Base-by-base conservation (phyloP, 2,888 invertebrate genomes). In the Amaurobius ferox region DNA sequence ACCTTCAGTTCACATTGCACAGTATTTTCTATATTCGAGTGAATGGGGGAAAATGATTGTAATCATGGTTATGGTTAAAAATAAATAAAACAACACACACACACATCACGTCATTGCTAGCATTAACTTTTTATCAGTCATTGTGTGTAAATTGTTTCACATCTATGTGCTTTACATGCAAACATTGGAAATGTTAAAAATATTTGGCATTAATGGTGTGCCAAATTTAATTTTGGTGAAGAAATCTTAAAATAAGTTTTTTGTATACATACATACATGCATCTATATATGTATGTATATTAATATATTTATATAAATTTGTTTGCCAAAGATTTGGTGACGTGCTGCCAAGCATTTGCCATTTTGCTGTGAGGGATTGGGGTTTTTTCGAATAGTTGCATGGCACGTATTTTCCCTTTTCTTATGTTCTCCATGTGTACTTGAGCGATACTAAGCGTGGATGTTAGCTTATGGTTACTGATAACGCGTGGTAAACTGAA, bases 1-100 rank as follows among this genome's bases (percentile, higher is more conserved):
- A 74, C 40, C 71, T 80, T 80, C 79, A 73, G 79, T 80, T 80
- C 79, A 80, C 79, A 77, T 70, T 83, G 83, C 83, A 83, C 77
- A 77, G 70, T 71, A 83, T 83, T 81, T 81, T 81, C 76, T 81
- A 81, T 67, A 30, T 48, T 55, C 23, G 80, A 67, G 70, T 39
- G 76, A 76, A 70, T 32, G 7, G 48, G 61, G 70, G 16, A 48
- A 44, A 61, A 40, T 29, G 16, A 48, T 67, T 23, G 62, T 55
- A 19, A 48, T 39, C n/a, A 3, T 28, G 73, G 48, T 55, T 30
- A 26, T 62, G 61, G 39, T n/a, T n/a, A 40, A 29, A 71, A 23
- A 66, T 44, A 32, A 23, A 19, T 23, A 23, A 19, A 55, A 23
- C 23, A 64, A 30, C 30, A 76, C 64, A 74, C 76, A 74, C 23